Evolutionary conservation across 2,888 invertebrate genomes (phyloP), one percentile per base, ranked within the genome.

Genomic region (Drosophila ezoana): DNA sequence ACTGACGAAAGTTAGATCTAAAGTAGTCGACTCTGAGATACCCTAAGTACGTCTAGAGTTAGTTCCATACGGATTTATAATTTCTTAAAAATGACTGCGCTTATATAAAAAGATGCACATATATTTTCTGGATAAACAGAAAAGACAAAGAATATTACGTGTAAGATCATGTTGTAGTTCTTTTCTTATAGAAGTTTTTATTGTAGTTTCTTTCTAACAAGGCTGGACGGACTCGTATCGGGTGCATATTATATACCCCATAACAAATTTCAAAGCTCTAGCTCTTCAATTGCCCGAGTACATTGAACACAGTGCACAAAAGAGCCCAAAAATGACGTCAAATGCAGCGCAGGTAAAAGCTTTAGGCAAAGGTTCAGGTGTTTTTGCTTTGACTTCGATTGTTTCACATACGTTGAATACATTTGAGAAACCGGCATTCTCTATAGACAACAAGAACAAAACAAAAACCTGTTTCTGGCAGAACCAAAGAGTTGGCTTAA

Each of bases 401-500:
- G 73, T 75, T 78, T 75, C 54, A 64, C 67, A 70, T 68, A 62
- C 62, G 53, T 59, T 86, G 81, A 66, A 69, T 59, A 66, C 65
- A 60, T 67, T 76, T 69, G 23, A 66, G 56, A 60, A 78, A 72
- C 83, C 88, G 83, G 80, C 83, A 82, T 82, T 82, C 76, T 40
- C 40, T 72, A 66, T 66, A 60, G 59, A 64, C 47, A 57, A 14
- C 18, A 41, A 14, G 16, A 53, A 23, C 40, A 18, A 43, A 35
- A 79, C 87, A 82, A n/a, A 79, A 82, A 82, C 82, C 69, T 63
- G 86, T 83, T 88, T 74, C 16, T 44, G 47, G 62, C 35, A 10
- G 10, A 11, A 35, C 51, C 44, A 44, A 13, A 49, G 18, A 65
- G 33, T 49, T 61, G 58, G 53, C 35, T 56, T 37, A 54, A 70